phyloP scores from a whole-genome alignment of 2,113 vertebrate species.

The Lophius piscatorius region DNA sequence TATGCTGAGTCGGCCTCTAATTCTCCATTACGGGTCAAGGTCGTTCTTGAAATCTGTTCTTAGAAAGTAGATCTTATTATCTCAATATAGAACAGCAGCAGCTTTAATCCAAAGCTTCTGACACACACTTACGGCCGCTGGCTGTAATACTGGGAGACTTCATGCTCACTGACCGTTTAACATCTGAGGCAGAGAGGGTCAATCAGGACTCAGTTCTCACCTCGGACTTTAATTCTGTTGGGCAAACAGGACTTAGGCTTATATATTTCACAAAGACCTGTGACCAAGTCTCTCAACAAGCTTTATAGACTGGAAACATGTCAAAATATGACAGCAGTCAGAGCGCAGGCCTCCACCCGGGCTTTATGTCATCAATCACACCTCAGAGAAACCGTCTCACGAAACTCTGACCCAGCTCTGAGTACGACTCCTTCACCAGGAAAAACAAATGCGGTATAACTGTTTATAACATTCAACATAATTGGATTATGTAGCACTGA shows the following conservation, averaged over 20 bases:
- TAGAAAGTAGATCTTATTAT: conserved; percentile 66
- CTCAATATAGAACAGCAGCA: conserved; percentile 46
- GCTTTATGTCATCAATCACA: too few relatives aligned
- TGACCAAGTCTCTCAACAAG: neutral
- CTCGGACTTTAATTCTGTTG: conserved; percentile 2
- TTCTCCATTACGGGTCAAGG: conserved; percentile 43
- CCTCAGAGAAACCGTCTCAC: too few relatives aligned
- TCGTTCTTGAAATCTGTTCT: conserved; percentile 25
- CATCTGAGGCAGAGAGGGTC: conserved; percentile 7
- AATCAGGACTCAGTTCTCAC: conserved; percentile 33
- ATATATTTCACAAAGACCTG: neutral
- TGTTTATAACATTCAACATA: too few relatives aligned
- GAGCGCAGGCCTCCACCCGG: too few relatives aligned
- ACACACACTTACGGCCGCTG: neutral
- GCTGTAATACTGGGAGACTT: neutral
- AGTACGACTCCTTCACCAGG: too few relatives aligned
- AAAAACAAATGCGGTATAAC: too few relatives aligned
- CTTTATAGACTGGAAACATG: too few relatives aligned
- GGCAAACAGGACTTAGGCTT: neutral
- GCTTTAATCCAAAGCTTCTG: conserved; percentile 56
- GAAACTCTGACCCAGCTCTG: too few relatives aligned
- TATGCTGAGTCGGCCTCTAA: neutral
- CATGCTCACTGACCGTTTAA: conserved; percentile 6
- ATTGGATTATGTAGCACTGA: too few relatives aligned
- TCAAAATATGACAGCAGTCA: too few relatives aligned